phyloP scores from a whole-genome alignment of 2,888 invertebrate genomes.

The Agonum fuliginosum region DNA sequence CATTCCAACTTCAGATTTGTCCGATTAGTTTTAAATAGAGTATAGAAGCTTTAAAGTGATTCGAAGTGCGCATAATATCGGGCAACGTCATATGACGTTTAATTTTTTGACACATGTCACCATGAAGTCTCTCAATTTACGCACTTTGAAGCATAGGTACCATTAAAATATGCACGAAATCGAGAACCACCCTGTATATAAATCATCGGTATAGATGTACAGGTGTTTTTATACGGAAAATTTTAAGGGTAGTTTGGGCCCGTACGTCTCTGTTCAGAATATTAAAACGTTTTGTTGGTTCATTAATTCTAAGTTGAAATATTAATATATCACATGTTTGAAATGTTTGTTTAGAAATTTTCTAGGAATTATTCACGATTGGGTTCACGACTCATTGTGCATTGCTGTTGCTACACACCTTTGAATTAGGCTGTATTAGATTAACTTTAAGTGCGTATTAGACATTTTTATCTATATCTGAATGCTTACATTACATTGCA shows the following conservation, averaged over 20 bases:
- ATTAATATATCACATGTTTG: conserved; percentile 38
- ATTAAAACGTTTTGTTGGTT: background rate
- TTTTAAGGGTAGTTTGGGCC: too few species aligned
- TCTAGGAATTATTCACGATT: conserved; percentile 5
- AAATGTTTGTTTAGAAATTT: conserved; percentile 37
- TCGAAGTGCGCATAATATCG: too few species aligned
- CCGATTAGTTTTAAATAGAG: too few species aligned
- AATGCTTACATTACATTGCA: too few species aligned
- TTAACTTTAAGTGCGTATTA: conserved; percentile 27
- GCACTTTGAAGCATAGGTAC: background rate
- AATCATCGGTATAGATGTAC: too few species aligned
- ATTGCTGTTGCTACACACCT: background rate
- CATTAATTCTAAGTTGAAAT: conserved; percentile 30
- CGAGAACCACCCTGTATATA: too few species aligned
- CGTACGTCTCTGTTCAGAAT: background rate
- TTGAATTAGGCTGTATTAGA: background rate
- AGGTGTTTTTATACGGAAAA: too few species aligned
- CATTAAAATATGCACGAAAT: too few species aligned
- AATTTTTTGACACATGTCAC: too few species aligned
- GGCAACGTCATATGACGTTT: too few species aligned
- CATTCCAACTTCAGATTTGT: too few species aligned
- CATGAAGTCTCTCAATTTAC: background rate
- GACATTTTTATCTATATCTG: conserved; percentile 21
- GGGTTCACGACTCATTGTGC: background rate
- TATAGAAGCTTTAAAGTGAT: too few species aligned